Evolutionary conservation across 1,140 invertebrate genomes (phyloP).

Genomic region (Meloidogyne chitwoodi): DNA sequence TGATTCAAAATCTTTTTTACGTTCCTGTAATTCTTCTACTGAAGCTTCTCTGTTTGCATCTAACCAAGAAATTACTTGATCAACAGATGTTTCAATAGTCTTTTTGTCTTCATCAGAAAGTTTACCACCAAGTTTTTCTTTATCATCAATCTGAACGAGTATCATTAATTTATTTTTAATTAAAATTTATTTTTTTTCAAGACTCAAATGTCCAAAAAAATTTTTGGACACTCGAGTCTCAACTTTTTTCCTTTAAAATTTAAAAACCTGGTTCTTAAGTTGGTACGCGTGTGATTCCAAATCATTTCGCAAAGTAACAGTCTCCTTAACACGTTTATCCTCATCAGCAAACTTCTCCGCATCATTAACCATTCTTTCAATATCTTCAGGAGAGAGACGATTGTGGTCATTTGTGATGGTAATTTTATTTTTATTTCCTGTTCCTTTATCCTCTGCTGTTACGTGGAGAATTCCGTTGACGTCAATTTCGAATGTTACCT

Average conservation of each 20-base stretch:
- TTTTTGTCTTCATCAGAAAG: slow-evolving; percentile 83
- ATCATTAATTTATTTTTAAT: too few species aligned
- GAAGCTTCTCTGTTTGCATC: slow-evolving; percentile 92
- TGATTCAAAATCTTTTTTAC: slow-evolving; percentile 93
- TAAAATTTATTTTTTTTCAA: too few species aligned
- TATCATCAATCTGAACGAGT: slow-evolving; percentile 76
- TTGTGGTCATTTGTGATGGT: slow-evolving; percentile 98
- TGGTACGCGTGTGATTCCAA: slow-evolving; percentile 96
- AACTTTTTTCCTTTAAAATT: background rate
- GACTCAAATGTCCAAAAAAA: too few species aligned
- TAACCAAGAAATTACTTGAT: slow-evolving; percentile 95
- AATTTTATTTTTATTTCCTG: slow-evolving; percentile 95
- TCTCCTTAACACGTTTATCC: slow-evolving; percentile 93
- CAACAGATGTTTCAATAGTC: slow-evolving; percentile 88
- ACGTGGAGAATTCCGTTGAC: slow-evolving; percentile 92
- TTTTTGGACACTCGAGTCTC: background rate
- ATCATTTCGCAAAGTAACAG: slow-evolving; percentile 84
- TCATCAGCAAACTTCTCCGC: slow-evolving; percentile 97
- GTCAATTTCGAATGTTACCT: slow-evolving; percentile 84
- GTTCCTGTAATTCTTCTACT: slow-evolving; percentile 85
- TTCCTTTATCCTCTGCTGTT: slow-evolving; percentile 95
- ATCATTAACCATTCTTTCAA: slow-evolving; percentile 96
- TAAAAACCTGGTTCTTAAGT: slow-evolving; percentile 80
- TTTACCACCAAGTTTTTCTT: slow-evolving; percentile 94
- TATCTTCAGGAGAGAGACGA: slow-evolving; percentile 89